Percentiles rank a stretch among this genome's conserved stretches.
Conservation (phyloP, 2,113 vertebrate species). For the Dermatemys mawii region DNA sequence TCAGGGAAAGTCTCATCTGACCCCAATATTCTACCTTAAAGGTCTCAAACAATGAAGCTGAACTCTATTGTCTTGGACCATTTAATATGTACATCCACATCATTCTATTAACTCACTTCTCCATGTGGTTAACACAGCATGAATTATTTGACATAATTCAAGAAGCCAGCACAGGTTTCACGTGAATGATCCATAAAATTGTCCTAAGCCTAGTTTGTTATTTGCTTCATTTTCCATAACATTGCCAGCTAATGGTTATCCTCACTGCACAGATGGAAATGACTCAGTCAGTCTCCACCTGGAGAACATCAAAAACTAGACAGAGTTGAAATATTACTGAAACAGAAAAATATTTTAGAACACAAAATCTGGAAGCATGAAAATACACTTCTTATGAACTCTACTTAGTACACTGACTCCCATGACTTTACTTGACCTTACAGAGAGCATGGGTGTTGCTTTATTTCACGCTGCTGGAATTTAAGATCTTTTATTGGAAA, state of each 20-base stretch:
- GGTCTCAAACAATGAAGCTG: not conserved
- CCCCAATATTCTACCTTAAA: not conserved
- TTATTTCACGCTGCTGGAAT: slow-evolving; percentile 33
- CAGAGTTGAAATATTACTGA: slow-evolving; percentile 19
- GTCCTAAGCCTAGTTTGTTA: rapidly evolving
- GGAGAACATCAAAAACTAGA: slow-evolving; percentile 41
- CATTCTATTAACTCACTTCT: not conserved
- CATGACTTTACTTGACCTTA: not conserved
- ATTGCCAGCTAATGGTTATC: not conserved
- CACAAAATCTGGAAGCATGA: not conserved
- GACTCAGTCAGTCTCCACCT: not conserved
- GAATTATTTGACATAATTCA: not conserved
- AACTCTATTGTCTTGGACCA: not conserved
- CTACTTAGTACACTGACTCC: not conserved
- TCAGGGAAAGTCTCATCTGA: not conserved
- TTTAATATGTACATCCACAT: not conserved
- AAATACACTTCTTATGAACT: not conserved
- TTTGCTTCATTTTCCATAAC: not conserved
- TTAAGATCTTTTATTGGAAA: slow-evolving; percentile 15
- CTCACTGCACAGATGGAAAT: not conserved
- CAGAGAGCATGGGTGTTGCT: rapidly evolving
- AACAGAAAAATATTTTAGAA: not conserved
- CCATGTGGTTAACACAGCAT: not conserved
- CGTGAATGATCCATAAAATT: not conserved
- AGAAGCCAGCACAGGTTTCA: not conserved